phyloP scores from a whole-genome alignment of 2,888 invertebrate species.

The Dasypolia templi region DNA sequence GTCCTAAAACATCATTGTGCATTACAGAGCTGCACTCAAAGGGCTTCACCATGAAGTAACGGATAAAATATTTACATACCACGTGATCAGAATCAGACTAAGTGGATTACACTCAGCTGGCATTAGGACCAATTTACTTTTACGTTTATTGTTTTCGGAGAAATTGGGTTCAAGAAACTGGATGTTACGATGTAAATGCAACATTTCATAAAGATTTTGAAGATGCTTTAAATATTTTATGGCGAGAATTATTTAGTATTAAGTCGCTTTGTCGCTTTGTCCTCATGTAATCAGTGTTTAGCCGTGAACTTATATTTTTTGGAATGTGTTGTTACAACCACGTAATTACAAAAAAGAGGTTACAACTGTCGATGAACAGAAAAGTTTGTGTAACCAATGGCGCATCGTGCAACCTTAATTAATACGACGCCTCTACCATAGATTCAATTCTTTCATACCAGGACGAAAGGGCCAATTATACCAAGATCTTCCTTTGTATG shows the following conservation, averaged over 20 bases:
- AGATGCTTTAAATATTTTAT: slow-evolving; percentile 4
- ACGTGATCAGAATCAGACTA: slow-evolving; percentile 40
- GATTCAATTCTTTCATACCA: no score
- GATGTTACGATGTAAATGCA: background rate
- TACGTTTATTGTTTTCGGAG: background rate
- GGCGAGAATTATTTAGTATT: background rate
- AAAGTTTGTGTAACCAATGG: background rate
- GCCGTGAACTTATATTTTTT: slow-evolving; percentile 11
- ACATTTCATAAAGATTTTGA: background rate
- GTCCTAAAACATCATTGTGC: slow-evolving; percentile 38
- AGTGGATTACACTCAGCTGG: slow-evolving; percentile 12
- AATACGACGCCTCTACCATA: background rate
- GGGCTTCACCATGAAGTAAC: slow-evolving; percentile 53
- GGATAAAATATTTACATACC: slow-evolving; percentile 58
- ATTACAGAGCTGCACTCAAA: slow-evolving; percentile 41
- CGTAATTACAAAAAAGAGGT: no score
- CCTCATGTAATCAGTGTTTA: background rate
- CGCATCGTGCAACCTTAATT: background rate
- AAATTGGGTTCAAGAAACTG: slow-evolving; percentile 1
- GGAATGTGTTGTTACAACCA: background rate
- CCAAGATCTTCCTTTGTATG: background rate
- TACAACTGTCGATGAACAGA: background rate
- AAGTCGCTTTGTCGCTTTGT: background rate
- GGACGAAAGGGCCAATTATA: background rate
- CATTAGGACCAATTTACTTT: slow-evolving; percentile 1